A percentile compares a stretch with the other conserved stretches of the same genome.
These are phyloP conservation scores for Notospermus geniculatus DNA, from an alignment of 1,140 invertebrate genomes.

Conservation along the genomic window DNA sequence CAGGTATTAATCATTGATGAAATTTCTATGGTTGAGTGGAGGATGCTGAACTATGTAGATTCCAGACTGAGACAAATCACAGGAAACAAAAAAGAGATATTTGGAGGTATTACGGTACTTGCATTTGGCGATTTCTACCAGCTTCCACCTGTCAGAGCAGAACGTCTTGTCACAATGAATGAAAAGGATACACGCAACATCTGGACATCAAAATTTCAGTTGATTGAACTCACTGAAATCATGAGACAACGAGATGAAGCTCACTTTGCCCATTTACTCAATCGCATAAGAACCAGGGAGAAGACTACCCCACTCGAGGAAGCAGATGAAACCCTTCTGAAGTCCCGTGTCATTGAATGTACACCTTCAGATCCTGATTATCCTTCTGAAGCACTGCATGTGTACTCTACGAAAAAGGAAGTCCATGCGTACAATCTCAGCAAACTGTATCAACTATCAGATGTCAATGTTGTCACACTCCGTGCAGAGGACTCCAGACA, in stretches of 20 bases:
- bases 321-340: too few relatives aligned
- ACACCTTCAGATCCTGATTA: background rate
- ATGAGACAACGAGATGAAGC: too few relatives aligned
- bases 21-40: conserved; percentile 24
- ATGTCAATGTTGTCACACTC: background rate
- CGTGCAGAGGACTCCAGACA: too few relatives aligned
- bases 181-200: too few relatives aligned
- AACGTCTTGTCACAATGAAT: too few relatives aligned
- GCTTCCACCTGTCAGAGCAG: too few relatives aligned
- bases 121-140: too few relatives aligned
- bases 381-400: too few relatives aligned
- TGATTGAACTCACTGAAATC: conserved; percentile 7
- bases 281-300: too few relatives aligned
- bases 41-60: conserved; percentile 19
- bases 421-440: conserved; percentile 10
- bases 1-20: conserved; percentile 24
- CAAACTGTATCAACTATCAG: conserved; percentile 9
- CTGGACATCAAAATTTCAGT: conserved; percentile 4
- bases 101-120: background rate
- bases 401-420: conserved; percentile 19
- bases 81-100: background rate
- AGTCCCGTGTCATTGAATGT: background rate
- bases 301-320: too few relatives aligned
- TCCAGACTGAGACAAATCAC: too few relatives aligned
- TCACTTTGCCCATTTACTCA: conserved; percentile 19